Conservation (phyloP, 1,140 invertebrate genomes). For the Platorchestia sp. region DNA sequence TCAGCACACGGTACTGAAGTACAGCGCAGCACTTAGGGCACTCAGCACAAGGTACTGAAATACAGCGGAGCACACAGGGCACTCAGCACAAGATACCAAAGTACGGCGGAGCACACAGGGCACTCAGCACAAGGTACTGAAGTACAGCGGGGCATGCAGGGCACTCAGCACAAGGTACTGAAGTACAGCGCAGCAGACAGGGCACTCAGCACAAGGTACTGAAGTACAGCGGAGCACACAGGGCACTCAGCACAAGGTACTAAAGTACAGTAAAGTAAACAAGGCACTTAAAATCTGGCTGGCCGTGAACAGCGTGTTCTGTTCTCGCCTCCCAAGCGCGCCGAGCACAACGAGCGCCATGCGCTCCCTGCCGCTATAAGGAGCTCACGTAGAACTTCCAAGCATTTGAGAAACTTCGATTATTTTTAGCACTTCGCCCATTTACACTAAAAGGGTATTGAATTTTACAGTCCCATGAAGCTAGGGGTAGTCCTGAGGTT, state of each 20-base stretch:
- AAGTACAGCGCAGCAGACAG: too few relatives aligned
- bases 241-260: not conserved
- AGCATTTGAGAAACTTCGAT: not conserved
- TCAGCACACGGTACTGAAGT: not conserved
- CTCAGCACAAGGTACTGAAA: too few relatives aligned
- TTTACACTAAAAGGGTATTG: not conserved
- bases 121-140: not conserved
- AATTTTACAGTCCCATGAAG: too few relatives aligned
- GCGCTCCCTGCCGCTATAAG: not conserved
- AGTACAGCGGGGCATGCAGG: not conserved
- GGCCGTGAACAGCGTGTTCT: not conserved
- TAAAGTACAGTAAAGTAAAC: not conserved
- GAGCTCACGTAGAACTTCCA: too few relatives aligned
- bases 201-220: too few relatives aligned
- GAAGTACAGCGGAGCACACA: too few relatives aligned
- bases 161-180: not conserved
- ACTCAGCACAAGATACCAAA: too few relatives aligned
- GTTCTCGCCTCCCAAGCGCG: not conserved
- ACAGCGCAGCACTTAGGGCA: not conserved
- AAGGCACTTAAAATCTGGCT: not conserved
- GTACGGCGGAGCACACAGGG: too few relatives aligned
- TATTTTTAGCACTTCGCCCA: not conserved
- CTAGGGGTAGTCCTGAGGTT: too few relatives aligned
- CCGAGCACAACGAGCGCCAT: not conserved
- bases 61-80: too few relatives aligned